phyloP scores from a whole-genome alignment of 2,888 invertebrate species.

The Chamaedrilus cognettii region DNA sequence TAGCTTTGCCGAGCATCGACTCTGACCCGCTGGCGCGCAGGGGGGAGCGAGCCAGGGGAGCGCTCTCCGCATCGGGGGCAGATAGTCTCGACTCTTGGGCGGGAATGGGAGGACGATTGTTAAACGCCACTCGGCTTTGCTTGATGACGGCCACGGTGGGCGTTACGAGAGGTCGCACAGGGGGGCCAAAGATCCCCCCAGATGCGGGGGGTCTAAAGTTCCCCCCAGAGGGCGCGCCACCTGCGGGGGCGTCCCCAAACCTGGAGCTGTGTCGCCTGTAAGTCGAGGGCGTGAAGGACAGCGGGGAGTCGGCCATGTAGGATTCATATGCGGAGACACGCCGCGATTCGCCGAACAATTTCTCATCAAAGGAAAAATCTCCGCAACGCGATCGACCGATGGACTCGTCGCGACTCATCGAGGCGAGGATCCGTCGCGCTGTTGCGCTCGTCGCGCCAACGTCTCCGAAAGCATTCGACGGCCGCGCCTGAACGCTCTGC shows the following conservation, averaged over 20 bases:
- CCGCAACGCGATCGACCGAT: neutral
- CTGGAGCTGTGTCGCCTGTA: neutral
- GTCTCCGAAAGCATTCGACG: neutral
- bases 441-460: neutral
- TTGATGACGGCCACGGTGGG: neutral
- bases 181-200: neutral
- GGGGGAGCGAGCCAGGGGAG: neutral
- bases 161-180: neutral
- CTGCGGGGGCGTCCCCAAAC: neutral
- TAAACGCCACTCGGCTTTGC: neutral
- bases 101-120: too few relatives aligned
- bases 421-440: neutral
- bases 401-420: neutral
- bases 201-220: neutral
- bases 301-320: neutral
- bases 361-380: too few relatives aligned
- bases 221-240: too few relatives aligned
- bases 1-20: neutral
- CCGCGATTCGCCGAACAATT: too few relatives aligned
- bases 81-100: too few relatives aligned
- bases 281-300: neutral
- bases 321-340: too few relatives aligned
- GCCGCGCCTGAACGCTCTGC: neutral
- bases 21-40: neutral
- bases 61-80: neutral